Conservation (phyloP, 2,888 invertebrate genomes). For the Ellobium chinense region DNA sequence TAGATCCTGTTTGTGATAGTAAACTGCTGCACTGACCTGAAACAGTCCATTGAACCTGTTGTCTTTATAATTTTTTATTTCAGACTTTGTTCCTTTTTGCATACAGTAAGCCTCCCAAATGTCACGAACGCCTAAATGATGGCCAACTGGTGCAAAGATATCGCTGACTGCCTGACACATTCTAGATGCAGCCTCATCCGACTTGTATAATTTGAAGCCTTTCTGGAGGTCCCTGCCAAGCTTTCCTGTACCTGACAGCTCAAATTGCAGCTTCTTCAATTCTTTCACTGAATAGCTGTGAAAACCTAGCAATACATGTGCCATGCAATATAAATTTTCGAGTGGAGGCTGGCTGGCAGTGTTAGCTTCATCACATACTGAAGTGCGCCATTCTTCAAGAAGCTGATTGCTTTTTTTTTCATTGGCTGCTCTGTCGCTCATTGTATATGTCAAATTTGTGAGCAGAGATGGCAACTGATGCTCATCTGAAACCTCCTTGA, state of each 20-base stretch:
- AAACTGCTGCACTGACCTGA: slow-evolving; percentile 11
- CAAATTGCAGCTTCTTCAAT: not conserved
- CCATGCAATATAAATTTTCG: not conserved
- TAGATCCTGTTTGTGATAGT: not conserved
- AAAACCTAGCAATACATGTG: not conserved
- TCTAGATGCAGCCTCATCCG: not conserved
- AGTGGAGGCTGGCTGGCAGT: not conserved
- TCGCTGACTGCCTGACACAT: not conserved
- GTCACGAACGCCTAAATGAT: too few relatives aligned
- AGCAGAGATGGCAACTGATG: not conserved
- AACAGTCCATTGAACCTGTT: slow-evolving; percentile 28
- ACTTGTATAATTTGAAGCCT: not conserved
- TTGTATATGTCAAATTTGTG: not conserved
- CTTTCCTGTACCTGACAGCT: not conserved
- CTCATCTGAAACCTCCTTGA: not conserved
- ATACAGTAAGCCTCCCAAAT: not conserved
- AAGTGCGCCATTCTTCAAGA: not conserved
- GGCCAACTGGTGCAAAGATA: slow-evolving; percentile 1
- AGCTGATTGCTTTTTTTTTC: not conserved
- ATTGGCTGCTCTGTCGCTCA: not conserved
- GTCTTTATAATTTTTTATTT: slow-evolving; percentile 22
- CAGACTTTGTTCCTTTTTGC: too few relatives aligned
- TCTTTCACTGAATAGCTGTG: not conserved
- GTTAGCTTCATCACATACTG: not conserved
- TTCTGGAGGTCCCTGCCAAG: not conserved